These are phyloP conservation scores for Agrochola litura DNA, from an alignment of 2,888 invertebrate genomes.

Conservation along the genomic window DNA sequence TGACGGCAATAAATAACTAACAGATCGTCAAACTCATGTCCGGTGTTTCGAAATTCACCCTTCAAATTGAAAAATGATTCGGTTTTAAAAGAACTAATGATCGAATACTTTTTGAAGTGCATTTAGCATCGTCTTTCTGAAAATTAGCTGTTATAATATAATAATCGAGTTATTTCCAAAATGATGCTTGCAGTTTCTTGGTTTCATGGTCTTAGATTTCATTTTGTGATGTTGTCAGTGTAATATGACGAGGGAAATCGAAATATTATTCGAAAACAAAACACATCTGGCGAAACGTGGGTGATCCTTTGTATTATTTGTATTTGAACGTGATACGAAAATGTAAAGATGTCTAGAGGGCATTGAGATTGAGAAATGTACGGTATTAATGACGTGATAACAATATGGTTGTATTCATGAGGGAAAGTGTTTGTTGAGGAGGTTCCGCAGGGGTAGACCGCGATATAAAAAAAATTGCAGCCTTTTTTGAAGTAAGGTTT, in stretches of 20 bases:
- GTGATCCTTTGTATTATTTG: too few relatives aligned
- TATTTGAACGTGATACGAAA: conserved; percentile 6
- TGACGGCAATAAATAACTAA: background rate
- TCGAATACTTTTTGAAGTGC: background rate
- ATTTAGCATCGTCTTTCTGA: background rate
- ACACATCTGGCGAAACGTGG: background rate
- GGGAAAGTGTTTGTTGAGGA: background rate
- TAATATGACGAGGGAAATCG: conserved; percentile 1
- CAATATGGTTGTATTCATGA: conserved; percentile 36
- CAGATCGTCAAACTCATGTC: background rate
- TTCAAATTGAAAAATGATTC: background rate
- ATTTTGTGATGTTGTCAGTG: conserved; percentile 13
- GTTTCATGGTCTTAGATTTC: conserved; percentile 17
- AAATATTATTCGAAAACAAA: conserved; percentile 1
- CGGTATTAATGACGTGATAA: conserved; percentile 10
- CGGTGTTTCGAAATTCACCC: too few relatives aligned
- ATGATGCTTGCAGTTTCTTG: background rate
- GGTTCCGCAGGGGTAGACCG: too few relatives aligned
- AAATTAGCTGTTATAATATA: background rate
- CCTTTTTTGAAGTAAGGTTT: too few relatives aligned
- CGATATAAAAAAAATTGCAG: too few relatives aligned
- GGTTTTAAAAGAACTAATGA: background rate
- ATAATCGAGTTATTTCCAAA: background rate
- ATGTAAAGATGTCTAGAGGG: conserved; percentile 12
- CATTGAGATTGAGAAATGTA: conserved; percentile 23